Evolutionary conservation across 2,888 invertebrate genomes (phyloP).

Genomic region (Punctoribates punctum): DNA sequence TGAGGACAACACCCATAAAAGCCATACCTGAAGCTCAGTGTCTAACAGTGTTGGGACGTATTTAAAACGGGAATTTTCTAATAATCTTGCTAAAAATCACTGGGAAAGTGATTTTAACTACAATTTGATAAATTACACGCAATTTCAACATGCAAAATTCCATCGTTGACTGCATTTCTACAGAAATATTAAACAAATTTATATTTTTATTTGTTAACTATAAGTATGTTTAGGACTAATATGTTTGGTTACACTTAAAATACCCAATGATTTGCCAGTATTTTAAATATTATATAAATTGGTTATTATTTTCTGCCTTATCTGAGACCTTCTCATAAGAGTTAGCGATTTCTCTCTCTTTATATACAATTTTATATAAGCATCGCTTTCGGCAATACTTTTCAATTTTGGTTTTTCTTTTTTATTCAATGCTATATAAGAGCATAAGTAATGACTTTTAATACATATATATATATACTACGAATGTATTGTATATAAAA

Average conservation of each 20-base stretch:
- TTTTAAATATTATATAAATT: neutral
- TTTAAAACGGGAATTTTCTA: too few relatives aligned
- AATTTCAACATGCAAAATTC: too few relatives aligned
- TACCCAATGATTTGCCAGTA: neutral
- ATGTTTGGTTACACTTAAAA: conserved; percentile 2
- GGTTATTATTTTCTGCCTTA: neutral
- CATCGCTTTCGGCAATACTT: neutral
- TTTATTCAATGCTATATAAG: neutral
- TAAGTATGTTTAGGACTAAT: neutral
- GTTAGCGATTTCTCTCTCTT: neutral
- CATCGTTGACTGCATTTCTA: too few relatives aligned
- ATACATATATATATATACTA: neutral
- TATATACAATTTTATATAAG: neutral
- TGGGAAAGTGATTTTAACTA: too few relatives aligned
- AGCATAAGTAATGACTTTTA: neutral
- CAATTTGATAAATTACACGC: too few relatives aligned
- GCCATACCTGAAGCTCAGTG: too few relatives aligned
- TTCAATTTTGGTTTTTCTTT: neutral
- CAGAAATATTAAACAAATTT: neutral
- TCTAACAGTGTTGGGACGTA: too few relatives aligned
- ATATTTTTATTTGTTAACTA: neutral
- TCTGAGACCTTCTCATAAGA: neutral
- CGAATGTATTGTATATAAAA: neutral
- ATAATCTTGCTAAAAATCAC: too few relatives aligned
- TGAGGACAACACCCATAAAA: too few relatives aligned